phyloP scores from a whole-genome alignment of 2,888 invertebrate genomes.

The Watsonalla binaria region DNA sequence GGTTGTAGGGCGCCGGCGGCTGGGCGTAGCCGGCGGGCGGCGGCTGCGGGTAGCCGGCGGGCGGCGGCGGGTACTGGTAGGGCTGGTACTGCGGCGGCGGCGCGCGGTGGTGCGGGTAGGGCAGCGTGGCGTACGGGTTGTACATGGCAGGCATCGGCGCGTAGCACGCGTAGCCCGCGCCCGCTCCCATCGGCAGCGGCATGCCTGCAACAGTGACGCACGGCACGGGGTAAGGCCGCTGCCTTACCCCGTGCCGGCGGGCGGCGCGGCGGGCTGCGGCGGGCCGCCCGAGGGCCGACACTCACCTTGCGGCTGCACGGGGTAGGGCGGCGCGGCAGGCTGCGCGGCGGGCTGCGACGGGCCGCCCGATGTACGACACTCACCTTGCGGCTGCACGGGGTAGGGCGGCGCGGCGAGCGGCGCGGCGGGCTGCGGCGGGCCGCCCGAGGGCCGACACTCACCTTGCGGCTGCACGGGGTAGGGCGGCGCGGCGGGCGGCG shows the following conservation, averaged over 20 bases:
- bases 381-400: conserved; percentile 77
- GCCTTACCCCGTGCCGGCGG: conserved; percentile 52
- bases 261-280: conserved; percentile 33
- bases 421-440: conserved; percentile 86
- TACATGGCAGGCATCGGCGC: conserved; percentile 90
- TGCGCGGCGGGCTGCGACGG: conserved; percentile 38
- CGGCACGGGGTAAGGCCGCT: conserved; percentile 86
- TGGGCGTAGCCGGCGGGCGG: conserved; percentile 44
- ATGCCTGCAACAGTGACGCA: conserved; percentile 39
- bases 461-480: conserved; percentile 86
- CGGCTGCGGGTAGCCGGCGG: conserved; percentile 32
- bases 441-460: conserved; percentile 10
- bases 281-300: conserved; percentile 8
- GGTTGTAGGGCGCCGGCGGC: conserved; percentile 54
- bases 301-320: conserved; percentile 81
- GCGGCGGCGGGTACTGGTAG: conserved; percentile 62
- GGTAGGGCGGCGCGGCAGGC: conserved; percentile 84
- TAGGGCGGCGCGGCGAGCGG: conserved; percentile 92
- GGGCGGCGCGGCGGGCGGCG: conserved; percentile 78
- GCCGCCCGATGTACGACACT: conserved; percentile 38
- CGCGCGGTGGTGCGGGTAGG: conserved; percentile 83
- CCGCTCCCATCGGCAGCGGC: conserved; percentile 65
- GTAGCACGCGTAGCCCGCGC: conserved; percentile 83
- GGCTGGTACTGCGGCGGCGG: conserved; percentile 72
- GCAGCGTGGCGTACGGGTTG: conserved; percentile 92